phyloP scores from a whole-genome alignment of 2,113 vertebrate genomes.

The Morphnarchus princeps region DNA sequence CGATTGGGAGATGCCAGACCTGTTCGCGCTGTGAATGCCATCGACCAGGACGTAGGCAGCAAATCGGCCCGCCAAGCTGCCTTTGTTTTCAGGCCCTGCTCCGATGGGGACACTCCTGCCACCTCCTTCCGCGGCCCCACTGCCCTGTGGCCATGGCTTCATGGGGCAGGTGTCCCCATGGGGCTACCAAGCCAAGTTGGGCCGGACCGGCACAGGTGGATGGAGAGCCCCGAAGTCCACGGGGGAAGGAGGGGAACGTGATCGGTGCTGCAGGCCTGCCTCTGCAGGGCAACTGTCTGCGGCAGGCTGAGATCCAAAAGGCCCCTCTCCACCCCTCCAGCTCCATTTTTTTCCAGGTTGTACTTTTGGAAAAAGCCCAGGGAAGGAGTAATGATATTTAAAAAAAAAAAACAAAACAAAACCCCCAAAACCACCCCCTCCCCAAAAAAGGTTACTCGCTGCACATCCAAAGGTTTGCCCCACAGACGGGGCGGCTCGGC shows the following conservation, averaged over 20 bases:
- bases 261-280: neutral
- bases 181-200: neutral
- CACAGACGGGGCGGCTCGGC: constrained; percentile 36
- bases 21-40: neutral
- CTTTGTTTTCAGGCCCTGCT: neutral
- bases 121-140: neutral
- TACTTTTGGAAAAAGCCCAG: constrained; percentile 31
- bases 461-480: constrained; percentile 31
- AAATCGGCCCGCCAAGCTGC: neutral
- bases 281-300: neutral
- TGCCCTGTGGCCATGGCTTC: neutral
- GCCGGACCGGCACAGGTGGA: rapidly evolving
- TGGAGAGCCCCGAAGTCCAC: neutral
- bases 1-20: neutral
- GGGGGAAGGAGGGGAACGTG: neutral
- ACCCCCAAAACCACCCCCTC: neutral
- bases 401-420: neutral
- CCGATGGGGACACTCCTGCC: neutral
- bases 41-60: neutral
- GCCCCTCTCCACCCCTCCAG: neutral
- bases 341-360: constrained; percentile 29
- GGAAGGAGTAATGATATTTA: constrained; percentile 21
- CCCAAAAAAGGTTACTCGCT: constrained; percentile 38
- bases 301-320: neutral
- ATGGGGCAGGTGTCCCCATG: neutral